A percentile compares a stretch with the other conserved stretches of the same genome.
These are phyloP conservation scores for Acanthochromis polyacanthus DNA, from an alignment of 2,113 vertebrate species.

Conservation along the genomic window DNA sequence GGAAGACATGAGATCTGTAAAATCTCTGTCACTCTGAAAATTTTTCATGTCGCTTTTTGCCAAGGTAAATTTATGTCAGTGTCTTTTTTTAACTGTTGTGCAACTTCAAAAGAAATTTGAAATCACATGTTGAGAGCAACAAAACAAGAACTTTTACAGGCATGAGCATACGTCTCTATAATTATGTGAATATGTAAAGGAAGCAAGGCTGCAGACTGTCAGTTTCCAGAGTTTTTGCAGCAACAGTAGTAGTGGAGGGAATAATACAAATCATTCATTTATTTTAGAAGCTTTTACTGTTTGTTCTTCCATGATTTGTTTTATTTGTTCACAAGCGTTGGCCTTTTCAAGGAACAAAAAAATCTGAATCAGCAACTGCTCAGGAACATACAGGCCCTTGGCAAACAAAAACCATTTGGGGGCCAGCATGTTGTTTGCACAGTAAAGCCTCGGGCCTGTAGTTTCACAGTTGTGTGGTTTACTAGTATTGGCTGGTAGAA, in stretches of 20 bases:
- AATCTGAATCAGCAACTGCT: background rate
- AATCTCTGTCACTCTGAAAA: background rate
- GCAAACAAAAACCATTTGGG: background rate
- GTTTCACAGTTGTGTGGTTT: background rate
- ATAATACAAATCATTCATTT: background rate
- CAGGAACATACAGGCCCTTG: background rate
- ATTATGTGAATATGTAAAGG: slow-evolving; percentile 24
- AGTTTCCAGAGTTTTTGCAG: background rate
- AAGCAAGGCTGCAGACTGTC: background rate
- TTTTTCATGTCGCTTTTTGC: background rate
- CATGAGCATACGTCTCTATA: background rate
- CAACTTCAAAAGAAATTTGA: background rate
- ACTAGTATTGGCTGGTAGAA: background rate
- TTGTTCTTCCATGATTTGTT: background rate
- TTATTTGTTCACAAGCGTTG: background rate
- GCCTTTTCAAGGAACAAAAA: background rate
- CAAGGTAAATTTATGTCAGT: background rate
- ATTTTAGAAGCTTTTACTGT: background rate
- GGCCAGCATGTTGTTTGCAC: background rate
- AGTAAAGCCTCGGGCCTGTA: background rate
- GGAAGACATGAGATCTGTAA: background rate
- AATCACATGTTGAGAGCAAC: background rate
- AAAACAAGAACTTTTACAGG: slow-evolving; percentile 3
- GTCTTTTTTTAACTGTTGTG: background rate
- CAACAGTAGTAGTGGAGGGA: no score